A percentile compares a stretch with the other conserved stretches of the same genome.
phyloP scores from a whole-genome alignment of 2,113 vertebrate genomes.

The Tachysurus fulvidraco region DNA sequence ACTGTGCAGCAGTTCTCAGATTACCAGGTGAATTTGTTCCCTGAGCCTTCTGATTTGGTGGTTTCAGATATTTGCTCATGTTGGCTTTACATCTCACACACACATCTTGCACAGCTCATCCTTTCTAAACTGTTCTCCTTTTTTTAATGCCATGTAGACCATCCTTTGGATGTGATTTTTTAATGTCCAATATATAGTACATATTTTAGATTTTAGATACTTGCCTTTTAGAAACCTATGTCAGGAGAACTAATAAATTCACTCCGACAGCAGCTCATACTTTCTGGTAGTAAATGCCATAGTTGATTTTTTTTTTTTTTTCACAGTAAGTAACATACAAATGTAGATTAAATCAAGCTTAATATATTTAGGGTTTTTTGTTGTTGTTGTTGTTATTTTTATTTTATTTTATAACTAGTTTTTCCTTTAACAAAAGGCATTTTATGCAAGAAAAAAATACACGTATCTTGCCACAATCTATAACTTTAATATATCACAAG shows the following conservation, averaged over 20 bases:
- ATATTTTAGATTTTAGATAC: not conserved
- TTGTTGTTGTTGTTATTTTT: too few relatives aligned
- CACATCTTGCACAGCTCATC: not conserved
- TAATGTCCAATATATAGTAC: not conserved
- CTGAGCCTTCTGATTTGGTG: not conserved
- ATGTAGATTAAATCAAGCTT: not conserved
- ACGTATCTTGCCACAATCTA: not conserved
- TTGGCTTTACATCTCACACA: not conserved
- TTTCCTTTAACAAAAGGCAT: not conserved
- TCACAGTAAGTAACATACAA: not conserved
- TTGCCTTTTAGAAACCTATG: not conserved
- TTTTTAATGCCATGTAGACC: not conserved
- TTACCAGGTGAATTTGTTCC: constrained; percentile 3
- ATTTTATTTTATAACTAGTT: not conserved
- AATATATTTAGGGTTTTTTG: not conserved
- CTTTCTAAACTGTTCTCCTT: not conserved
- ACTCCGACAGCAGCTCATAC: not conserved
- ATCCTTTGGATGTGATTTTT: not conserved
- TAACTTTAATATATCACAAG: not conserved
- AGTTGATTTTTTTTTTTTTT: not conserved
- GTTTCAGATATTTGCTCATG: not conserved
- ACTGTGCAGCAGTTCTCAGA: constrained; percentile 18
- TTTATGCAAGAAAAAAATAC: not conserved
- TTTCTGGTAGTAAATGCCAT: not conserved
- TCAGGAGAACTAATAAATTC: not conserved